Evolutionary conservation across 2,113 vertebrate genomes (phyloP).

Genomic region (Oreochromis spilurus): DNA sequence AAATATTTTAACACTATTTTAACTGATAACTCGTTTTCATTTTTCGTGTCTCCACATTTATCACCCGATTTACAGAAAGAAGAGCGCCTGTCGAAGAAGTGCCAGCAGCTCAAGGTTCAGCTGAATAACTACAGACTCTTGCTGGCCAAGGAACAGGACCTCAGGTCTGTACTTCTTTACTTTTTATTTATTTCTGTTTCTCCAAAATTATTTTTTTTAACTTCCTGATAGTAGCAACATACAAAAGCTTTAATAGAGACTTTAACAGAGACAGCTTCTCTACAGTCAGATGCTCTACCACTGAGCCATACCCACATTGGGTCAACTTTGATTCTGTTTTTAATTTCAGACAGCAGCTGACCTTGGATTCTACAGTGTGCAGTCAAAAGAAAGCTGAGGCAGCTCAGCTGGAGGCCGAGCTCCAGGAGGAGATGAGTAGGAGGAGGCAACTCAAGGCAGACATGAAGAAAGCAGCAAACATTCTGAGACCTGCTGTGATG

Average conservation of each 20-base stretch:
- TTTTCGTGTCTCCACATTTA: not conserved
- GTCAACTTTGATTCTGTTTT: not conserved
- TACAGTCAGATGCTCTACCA: not conserved
- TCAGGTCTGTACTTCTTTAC: not conserved
- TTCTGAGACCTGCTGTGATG: constrained; percentile 58
- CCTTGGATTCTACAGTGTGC: not conserved
- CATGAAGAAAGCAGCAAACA: constrained; percentile 41
- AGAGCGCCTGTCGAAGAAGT: not conserved
- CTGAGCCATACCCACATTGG: not conserved
- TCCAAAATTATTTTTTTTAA: not conserved
- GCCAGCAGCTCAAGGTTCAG: not conserved
- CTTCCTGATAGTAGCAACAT: not conserved
- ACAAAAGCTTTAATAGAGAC: not conserved
- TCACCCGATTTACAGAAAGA: fast-evolving
- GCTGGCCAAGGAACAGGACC: not conserved
- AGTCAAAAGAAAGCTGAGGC: not conserved
- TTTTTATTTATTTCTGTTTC: not conserved
- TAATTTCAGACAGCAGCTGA: constrained; percentile 50
- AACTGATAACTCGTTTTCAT: not conserved
- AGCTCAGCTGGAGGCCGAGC: not conserved
- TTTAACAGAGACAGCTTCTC: not conserved
- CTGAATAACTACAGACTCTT: not conserved
- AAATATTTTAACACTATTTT: not conserved
- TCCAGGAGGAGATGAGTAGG: constrained; percentile 44
- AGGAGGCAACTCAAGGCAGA: constrained; percentile 13